Conservation (phyloP, 2,113 vertebrate genomes). For the mouse (Mus musculus) region GRCm39 chr12:55323501-55324000, state of each 20-base stretch:
- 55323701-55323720: slow-evolving; percentile 97
- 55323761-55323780: not conserved
- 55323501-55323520: slow-evolving; percentile 3
- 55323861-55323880: not conserved
- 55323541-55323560: slow-evolving; percentile 25
- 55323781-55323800: not conserved
- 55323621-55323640: slow-evolving; percentile 95
- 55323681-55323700: slow-evolving; percentile 99
- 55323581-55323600: slow-evolving; percentile 52
- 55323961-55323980: slow-evolving; percentile 33
- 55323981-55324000: slow-evolving; percentile 33
- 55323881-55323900: not conserved
- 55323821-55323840: not conserved
- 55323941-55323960: not conserved
- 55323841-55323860: not conserved
- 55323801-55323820: not conserved
- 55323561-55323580: slow-evolving; percentile 48
- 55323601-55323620: slow-evolving; percentile 62
- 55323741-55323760: not conserved
- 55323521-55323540: slow-evolving; percentile 9
- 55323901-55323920: slow-evolving; percentile 52
- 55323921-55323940: slow-evolving; percentile 21
- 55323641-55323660: slow-evolving; percentile 97
- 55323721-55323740: slow-evolving; percentile 93
- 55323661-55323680: slow-evolving; percentile 96